Conservation (phyloP, 2,797 vertebrate species). For the Setipinna tenuifilis region DNA sequence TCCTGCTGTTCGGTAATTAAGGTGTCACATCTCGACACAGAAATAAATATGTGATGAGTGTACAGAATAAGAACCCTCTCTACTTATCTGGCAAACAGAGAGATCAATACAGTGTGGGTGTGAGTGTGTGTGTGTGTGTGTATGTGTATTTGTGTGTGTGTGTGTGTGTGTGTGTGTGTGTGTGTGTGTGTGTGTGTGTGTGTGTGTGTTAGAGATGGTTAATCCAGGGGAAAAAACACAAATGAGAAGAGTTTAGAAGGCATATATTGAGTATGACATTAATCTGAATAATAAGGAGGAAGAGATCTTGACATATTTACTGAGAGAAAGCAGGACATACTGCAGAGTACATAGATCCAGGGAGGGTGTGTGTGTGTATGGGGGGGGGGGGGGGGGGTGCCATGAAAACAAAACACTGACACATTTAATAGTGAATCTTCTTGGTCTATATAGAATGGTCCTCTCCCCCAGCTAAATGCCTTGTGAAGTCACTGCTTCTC, state of each 20-base stretch:
- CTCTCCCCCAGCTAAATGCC: too few species aligned
- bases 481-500: too few species aligned
- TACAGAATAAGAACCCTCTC: not conserved
- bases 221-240: not conserved
- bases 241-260: not conserved
- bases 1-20: slow-evolving; percentile 35
- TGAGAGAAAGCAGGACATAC: not conserved
- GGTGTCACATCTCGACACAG: slow-evolving; percentile 29
- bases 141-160: not conserved
- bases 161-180: not conserved
- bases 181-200: not conserved
- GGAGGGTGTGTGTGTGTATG: too few species aligned
- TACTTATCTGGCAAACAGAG: slow-evolving; percentile 17
- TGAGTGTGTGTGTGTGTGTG: not conserved
- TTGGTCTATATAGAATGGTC: not conserved
- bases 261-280: not conserved
- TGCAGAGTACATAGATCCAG: not conserved
- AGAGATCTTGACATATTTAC: not conserved
- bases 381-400: too few species aligned
- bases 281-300: not conserved
- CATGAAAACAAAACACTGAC: not conserved
- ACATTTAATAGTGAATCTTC: not conserved
- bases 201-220: not conserved
- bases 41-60: slow-evolving; percentile 36
- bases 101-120: not conserved